A percentile compares a stretch with the other conserved stretches of the same genome.
Evolutionary conservation across 2,113 vertebrate species (phyloP).

Genomic region (Cercopithecus mona): DNA sequence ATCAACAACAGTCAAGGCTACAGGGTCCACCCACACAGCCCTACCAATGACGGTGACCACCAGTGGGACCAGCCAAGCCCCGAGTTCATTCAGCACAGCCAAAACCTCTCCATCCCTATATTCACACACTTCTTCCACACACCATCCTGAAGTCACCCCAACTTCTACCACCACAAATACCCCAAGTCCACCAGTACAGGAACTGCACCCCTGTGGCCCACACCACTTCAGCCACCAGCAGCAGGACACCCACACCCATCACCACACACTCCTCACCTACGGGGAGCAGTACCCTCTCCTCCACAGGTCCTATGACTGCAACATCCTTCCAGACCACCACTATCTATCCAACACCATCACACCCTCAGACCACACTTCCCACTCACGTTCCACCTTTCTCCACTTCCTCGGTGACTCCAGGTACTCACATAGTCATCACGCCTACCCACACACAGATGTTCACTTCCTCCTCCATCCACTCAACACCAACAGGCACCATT

Average conservation of each 20-base stretch:
- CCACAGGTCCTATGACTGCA: no score
- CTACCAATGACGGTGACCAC: accelerated
- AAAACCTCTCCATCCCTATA: accelerated
- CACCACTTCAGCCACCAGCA: accelerated
- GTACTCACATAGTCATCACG: neutral
- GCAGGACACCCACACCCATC: accelerated
- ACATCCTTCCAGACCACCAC: no score
- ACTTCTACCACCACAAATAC: no score
- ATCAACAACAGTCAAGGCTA: no score
- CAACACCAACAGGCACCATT: accelerated
- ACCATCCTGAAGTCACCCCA: no score
- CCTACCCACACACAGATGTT: accelerated
- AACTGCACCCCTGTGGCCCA: accelerated
- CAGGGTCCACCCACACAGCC: neutral
- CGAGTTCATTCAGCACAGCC: accelerated
- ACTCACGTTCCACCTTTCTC: no score
- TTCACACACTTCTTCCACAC: no score
- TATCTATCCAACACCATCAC: no score
- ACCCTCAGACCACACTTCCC: no score
- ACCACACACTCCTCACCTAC: accelerated
- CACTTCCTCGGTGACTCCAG: no score
- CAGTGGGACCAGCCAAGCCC: neutral
- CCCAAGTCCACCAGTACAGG: no score
- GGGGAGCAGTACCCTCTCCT: accelerated
- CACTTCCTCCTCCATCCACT: no score